Conservation (phyloP, 2,113 vertebrate species). For the Steatornis caripensis region DNA sequence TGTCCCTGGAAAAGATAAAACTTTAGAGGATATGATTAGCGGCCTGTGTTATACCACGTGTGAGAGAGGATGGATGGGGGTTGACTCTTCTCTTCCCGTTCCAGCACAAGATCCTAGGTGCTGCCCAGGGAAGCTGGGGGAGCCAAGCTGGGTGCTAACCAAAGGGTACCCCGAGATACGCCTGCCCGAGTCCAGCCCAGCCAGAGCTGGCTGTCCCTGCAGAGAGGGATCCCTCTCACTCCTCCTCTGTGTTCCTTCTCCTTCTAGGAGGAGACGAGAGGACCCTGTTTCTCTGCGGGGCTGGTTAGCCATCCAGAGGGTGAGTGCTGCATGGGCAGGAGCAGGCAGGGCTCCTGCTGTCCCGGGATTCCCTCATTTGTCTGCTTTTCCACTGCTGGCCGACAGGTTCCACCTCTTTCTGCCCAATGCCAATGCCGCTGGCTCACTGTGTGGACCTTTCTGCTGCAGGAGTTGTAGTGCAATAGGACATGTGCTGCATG, state of each 20-base stretch:
- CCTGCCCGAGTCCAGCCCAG: neutral
- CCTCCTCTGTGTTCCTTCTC: neutral
- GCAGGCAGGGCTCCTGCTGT: neutral
- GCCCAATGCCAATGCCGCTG: neutral
- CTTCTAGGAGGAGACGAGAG: neutral
- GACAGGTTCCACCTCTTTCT: neutral
- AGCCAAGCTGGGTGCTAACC: neutral
- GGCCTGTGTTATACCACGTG: neutral
- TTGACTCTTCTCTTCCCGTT: neutral
- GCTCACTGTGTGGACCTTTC: neutral
- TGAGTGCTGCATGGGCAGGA: neutral
- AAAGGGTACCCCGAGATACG: accelerated
- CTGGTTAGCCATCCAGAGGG: neutral
- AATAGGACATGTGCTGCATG: neutral
- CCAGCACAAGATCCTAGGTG: neutral
- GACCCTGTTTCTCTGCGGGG: neutral
- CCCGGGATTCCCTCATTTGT: neutral
- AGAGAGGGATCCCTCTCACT: neutral
- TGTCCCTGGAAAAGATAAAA: neutral
- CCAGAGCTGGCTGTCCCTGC: neutral
- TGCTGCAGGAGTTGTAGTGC: neutral
- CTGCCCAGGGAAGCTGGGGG: neutral
- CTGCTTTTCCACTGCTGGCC: neutral
- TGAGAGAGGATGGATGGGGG: neutral
- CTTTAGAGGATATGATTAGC: neutral